Conservation (phyloP, 2,797 vertebrate species). For the Cetoscarus ocellatus region DNA sequence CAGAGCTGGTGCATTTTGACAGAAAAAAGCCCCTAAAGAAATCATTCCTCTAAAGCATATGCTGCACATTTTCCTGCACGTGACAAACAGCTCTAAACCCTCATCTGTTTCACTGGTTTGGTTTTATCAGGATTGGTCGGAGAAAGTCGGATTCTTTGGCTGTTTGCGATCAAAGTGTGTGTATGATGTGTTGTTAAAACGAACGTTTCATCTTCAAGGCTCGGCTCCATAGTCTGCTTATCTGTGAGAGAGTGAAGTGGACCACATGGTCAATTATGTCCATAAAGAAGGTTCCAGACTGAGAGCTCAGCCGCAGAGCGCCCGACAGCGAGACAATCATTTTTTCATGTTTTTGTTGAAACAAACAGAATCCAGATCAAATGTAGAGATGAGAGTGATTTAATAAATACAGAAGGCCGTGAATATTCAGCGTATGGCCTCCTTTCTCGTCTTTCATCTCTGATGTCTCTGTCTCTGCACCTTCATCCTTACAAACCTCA, state of each 20-base stretch:
- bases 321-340: not conserved
- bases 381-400: conserved; percentile 37
- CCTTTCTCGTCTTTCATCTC: conserved; percentile 30
- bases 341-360: conserved; percentile 33
- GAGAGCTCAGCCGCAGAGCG: not conserved
- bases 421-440: conserved; percentile 31
- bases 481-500: conserved; percentile 9
- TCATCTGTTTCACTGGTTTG: conserved; percentile 24
- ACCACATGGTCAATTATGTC: conserved; percentile 41
- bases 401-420: conserved; percentile 34
- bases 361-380: conserved; percentile 52
- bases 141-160: conserved; percentile 58
- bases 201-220: conserved; percentile 69
- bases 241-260: conserved; percentile 27
- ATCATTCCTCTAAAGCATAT: not conserved
- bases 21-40: no score
- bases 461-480: conserved; percentile 32
- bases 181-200: conserved; percentile 66
- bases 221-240: conserved; percentile 47
- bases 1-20: no score
- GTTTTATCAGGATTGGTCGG: conserved; percentile 59
- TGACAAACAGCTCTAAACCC: conserved; percentile 37
- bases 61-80: conserved; percentile 38
- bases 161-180: conserved; percentile 66
- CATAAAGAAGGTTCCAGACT: conserved; percentile 17